Percentiles rank a stretch among this genome's conserved stretches.
phyloP scores from a whole-genome alignment of 2,113 vertebrate genomes.

The Noctilio leporinus region DNA sequence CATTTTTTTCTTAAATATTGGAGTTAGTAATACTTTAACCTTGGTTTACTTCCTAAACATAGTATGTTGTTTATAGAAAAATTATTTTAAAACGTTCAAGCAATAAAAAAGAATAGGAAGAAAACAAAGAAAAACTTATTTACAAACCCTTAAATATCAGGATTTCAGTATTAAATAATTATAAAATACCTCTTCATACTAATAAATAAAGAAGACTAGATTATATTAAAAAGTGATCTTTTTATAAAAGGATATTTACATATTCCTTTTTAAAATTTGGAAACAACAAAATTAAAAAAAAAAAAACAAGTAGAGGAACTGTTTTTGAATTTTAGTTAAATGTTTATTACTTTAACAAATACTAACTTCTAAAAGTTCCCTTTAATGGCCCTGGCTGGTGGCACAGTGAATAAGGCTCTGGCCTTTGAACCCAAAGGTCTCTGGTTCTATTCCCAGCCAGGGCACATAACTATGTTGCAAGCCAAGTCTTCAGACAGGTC shows the following conservation, averaged over 20 bases:
- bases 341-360: not conserved
- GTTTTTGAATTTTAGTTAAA: not conserved
- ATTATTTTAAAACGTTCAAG: not conserved
- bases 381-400: too few relatives aligned
- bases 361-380: too few relatives aligned
- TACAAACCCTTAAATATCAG: not conserved
- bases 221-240: too few relatives aligned
- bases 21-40: not conserved
- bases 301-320: not conserved
- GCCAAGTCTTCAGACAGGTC: too few relatives aligned
- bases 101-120: not conserved
- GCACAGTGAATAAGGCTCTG: too few relatives aligned
- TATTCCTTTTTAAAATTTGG: not conserved
- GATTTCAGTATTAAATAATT: conserved; percentile 8
- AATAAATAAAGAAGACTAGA: not conserved
- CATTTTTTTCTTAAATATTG: not conserved
- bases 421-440: too few relatives aligned
- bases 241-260: not conserved
- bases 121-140: not conserved
- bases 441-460: too few relatives aligned
- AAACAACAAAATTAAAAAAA: not conserved
- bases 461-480: too few relatives aligned
- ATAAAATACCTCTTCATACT: not conserved
- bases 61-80: not conserved
- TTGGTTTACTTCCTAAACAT: not conserved